A percentile compares a stretch with the other conserved stretches of the same genome.
phyloP scores from a whole-genome alignment of 2,113 vertebrate species.

The Corapipo altera region DNA sequence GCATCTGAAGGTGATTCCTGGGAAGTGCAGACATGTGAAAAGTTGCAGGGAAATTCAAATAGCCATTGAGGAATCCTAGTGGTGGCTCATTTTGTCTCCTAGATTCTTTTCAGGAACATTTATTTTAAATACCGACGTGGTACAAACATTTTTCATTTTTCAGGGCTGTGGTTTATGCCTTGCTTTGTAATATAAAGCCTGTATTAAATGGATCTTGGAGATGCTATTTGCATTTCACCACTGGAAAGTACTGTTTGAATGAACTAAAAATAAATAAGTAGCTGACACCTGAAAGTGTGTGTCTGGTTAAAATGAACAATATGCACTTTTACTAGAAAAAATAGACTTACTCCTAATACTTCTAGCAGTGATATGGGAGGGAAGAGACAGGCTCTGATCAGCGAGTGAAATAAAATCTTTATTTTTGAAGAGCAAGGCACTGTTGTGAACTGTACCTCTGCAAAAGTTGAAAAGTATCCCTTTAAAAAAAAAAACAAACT shows the following conservation, averaged over 20 bases:
- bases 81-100: neutral
- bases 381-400: neutral
- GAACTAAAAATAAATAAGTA: neutral
- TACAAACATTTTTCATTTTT: neutral
- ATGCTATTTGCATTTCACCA: neutral
- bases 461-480: neutral
- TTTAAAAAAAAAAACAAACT: too few relatives aligned
- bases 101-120: neutral
- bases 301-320: neutral
- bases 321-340: neutral
- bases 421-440: neutral
- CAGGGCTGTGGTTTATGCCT: neutral
- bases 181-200: neutral
- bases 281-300: neutral
- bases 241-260: neutral
- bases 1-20: neutral
- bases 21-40: neutral
- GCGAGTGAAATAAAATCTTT: neutral
- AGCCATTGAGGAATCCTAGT: neutral
- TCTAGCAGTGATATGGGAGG: neutral
- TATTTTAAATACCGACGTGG: neutral
- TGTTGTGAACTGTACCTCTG: neutral
- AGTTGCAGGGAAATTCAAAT: neutral
- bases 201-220: neutral
- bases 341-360: neutral